Percentiles rank a stretch among this genome's conserved stretches.
These are phyloP conservation scores for Drosophila neonasuta DNA, from an alignment of 2,888 invertebrate genomes.

Conservation along the genomic window DNA sequence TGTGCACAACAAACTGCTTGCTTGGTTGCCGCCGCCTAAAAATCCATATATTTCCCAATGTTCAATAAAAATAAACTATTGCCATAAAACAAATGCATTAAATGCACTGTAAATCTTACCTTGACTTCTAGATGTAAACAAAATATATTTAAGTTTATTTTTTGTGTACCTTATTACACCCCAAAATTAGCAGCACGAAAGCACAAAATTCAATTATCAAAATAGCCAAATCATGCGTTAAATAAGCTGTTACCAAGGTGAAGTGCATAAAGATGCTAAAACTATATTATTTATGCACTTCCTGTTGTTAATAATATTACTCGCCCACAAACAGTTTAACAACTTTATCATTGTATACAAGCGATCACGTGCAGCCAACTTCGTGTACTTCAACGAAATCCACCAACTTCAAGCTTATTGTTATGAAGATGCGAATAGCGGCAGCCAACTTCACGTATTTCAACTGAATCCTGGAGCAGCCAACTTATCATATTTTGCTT, in stretches of 20 bases:
- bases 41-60: too few relatives aligned
- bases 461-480: too few relatives aligned
- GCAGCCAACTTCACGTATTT: conserved; percentile 1
- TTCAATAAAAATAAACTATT: too few relatives aligned
- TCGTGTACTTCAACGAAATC: background rate
- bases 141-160: background rate
- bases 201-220: background rate
- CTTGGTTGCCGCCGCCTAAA: background rate
- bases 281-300: background rate
- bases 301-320: conserved; percentile 1
- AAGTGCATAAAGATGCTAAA: background rate
- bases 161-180: background rate
- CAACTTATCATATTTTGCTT: too few relatives aligned
- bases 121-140: background rate
- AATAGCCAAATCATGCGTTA: conserved; percentile 29
- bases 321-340: background rate
- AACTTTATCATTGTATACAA: background rate
- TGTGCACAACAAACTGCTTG: background rate
- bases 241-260: conserved; percentile 16
- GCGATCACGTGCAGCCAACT: background rate
- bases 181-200: conserved; percentile 9
- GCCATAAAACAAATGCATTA: background rate
- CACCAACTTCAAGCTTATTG: background rate
- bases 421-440: too few relatives aligned
- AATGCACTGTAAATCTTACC: background rate